Base-by-base conservation (phyloP, 2,888 invertebrate species). In the Caenorhabditis sulstoni region DNA sequence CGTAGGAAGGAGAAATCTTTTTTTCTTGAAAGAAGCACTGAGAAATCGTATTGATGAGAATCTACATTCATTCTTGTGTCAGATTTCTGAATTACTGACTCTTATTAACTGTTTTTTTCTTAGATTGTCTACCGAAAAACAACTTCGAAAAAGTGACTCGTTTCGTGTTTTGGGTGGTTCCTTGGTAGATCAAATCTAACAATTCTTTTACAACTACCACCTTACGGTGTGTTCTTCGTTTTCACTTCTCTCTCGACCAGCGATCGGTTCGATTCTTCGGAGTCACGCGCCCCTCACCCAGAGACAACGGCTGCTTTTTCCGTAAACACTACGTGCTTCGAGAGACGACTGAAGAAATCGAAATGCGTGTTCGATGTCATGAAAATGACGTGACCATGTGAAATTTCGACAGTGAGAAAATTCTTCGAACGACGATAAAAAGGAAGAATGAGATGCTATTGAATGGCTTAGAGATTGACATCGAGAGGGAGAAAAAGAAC, bases 101-200 rank as follows among this genome's bases (percentile, higher is more conserved):
- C n/a, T n/a, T n/a, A n/a, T n/a, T n/a, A n/a, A n/a, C n/a, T n/a
- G n/a, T n/a, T n/a, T n/a, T n/a, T n/a, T n/a, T n/a, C n/a, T n/a
- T n/a, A n/a, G n/a, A n/a, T n/a, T n/a, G n/a, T n/a, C n/a, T n/a
- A n/a, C n/a, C n/a, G n/a, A n/a, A n/a, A n/a, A n/a, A n/a, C n/a
- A n/a, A n/a, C n/a, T n/a, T n/a, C n/a, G n/a, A n/a, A n/a, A n/a
- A n/a, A n/a, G n/a, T n/a, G n/a, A n/a, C n/a, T n/a, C n/a, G n/a
- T n/a, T n/a, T n/a, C n/a, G n/a, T 7, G 29, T 29, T 29, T 29
- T 29, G 29, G 29, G 29, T 35, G 14, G 41, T 68, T 58, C 47
- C 7, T 5, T 41, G 49, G 57, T 52, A 52, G 61, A 68, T 67
- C 71, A 49, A 64, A 49, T 71, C 57, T 55, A 71, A 71, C 71